phyloP scores from a whole-genome alignment of 2,888 invertebrate species.

The Linnaemya tessellans region DNA sequence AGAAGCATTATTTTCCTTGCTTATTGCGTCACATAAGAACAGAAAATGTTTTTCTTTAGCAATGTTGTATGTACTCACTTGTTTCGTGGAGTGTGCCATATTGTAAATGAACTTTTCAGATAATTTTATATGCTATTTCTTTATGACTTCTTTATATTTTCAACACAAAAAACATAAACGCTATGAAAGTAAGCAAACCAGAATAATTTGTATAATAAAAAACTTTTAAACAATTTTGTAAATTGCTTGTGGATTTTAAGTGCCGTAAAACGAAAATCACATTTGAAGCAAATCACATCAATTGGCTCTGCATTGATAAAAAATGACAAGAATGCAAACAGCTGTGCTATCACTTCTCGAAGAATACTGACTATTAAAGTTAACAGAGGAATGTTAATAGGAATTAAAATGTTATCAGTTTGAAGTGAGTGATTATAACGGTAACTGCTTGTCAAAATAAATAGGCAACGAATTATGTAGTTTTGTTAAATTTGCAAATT shows the following conservation, averaged over 20 bases:
- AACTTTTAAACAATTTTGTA: conserved; percentile 49
- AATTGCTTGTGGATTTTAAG: neutral
- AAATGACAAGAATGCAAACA: conserved; percentile 17
- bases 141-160: conserved; percentile 3
- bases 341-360: conserved; percentile 53
- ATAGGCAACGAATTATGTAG: neutral
- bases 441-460: neutral
- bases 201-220: conserved; percentile 15
- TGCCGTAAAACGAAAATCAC: conserved; percentile 68
- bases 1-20: conserved; percentile 46
- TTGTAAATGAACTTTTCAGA: neutral
- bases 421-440: conserved; percentile 30
- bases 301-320: conserved; percentile 13
- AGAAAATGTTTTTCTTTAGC: conserved; percentile 33
- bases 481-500: neutral
- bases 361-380: neutral
- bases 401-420: neutral
- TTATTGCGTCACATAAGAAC: conserved; percentile 80
- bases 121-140: conserved; percentile 1
- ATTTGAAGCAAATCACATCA: conserved; percentile 53
- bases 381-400: neutral
- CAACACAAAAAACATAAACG: conserved; percentile 17
- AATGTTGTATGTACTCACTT: conserved; percentile 77
- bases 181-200: conserved; percentile 44
- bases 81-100: conserved; percentile 81